Evolutionary conservation across 1,140 invertebrate genomes (phyloP).

Genomic region (Camponotus vicinus): DNA sequence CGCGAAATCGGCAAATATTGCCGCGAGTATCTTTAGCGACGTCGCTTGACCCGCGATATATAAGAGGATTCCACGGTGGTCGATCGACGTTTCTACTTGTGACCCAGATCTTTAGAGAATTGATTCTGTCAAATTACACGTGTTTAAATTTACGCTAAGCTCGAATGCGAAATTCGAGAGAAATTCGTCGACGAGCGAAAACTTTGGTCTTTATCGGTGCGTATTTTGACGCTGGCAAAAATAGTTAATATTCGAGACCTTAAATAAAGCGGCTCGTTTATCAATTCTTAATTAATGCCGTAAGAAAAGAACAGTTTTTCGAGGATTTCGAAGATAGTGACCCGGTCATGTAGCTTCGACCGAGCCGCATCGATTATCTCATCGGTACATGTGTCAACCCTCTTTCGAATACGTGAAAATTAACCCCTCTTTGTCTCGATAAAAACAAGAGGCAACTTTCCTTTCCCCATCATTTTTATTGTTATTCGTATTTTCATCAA

Average conservation of each 20-base stretch:
- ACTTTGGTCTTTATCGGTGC: background rate
- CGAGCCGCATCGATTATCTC: slow-evolving; percentile 25
- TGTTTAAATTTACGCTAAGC: background rate
- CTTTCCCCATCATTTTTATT: background rate
- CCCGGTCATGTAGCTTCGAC: slow-evolving; percentile 1
- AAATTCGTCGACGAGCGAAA: background rate
- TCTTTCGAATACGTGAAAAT: slow-evolving; percentile 40
- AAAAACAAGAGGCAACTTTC: background rate
- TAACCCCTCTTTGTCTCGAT: background rate
- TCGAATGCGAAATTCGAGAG: no score
- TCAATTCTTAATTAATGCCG: background rate
- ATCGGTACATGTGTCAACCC: background rate
- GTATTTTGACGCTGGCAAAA: background rate
- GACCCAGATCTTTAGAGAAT: slow-evolving; percentile 51
- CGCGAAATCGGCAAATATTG: background rate
- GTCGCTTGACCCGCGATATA: slow-evolving; percentile 10
- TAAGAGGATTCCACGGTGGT: slow-evolving; percentile 4
- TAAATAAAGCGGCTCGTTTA: background rate
- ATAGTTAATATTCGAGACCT: background rate
- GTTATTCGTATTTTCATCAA: background rate
- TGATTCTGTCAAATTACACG: background rate
- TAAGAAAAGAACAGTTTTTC: background rate
- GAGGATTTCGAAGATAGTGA: slow-evolving; percentile 15
- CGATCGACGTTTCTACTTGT: slow-evolving; percentile 60
- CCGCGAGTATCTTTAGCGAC: slow-evolving; percentile 44